Evolutionary conservation across 2,888 invertebrate species (phyloP).

Genomic region (Elegia similella): DNA sequence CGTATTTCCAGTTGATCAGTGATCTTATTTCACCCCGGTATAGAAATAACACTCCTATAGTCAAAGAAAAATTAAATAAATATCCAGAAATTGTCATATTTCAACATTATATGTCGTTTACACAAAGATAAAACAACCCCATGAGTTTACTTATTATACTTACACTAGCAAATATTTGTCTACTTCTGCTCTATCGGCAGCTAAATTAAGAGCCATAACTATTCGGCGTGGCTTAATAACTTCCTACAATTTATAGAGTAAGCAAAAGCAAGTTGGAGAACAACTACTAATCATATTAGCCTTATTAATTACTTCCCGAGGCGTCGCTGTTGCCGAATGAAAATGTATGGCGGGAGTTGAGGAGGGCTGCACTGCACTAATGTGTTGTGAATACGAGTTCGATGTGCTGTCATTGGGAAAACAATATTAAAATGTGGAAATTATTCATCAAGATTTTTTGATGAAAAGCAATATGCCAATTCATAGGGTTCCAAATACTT

Average conservation of each 20-base stretch:
- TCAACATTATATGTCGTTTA: too few species aligned
- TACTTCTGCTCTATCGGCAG: neutral
- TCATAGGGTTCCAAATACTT: too few species aligned
- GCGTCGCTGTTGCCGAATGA: conserved; percentile 69
- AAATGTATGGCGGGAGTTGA: conserved; percentile 60
- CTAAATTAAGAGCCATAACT: neutral
- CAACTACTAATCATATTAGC: conserved; percentile 77
- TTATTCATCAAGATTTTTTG: too few species aligned
- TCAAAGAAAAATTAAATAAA: too few species aligned
- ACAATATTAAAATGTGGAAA: neutral
- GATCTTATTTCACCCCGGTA: too few species aligned
- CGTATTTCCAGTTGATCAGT: too few species aligned
- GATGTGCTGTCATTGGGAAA: conserved; percentile 1
- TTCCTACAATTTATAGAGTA: conserved; percentile 24
- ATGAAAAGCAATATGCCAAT: too few species aligned
- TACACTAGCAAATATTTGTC: too few species aligned
- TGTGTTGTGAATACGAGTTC: conserved; percentile 34
- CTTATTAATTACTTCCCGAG: conserved; percentile 70
- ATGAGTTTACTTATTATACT: neutral
- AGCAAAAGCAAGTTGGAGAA: conserved; percentile 50
- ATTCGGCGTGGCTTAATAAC: conserved; percentile 10
- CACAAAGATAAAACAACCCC: neutral
- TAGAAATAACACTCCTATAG: too few species aligned
- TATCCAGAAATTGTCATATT: too few species aligned
- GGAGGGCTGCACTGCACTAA: conserved; percentile 34